Conservation (phyloP, 2,888 invertebrate species). For the Chloroclystis v-ata region DNA sequence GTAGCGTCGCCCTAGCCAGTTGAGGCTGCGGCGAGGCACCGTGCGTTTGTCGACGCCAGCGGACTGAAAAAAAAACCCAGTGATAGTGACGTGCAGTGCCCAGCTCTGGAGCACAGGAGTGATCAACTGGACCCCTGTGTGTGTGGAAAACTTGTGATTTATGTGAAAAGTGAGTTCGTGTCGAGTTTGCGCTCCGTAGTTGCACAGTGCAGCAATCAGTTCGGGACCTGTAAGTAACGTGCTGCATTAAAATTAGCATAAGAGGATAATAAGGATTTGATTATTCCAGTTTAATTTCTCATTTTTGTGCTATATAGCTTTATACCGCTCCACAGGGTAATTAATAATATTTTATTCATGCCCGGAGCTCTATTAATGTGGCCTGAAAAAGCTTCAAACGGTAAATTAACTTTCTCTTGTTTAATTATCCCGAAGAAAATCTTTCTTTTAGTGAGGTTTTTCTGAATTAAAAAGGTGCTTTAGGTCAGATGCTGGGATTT, state of each 20-base stretch:
- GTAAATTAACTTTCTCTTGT: slow-evolving; percentile 22
- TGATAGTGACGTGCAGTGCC: slow-evolving; percentile 66
- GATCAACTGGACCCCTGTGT: slow-evolving; percentile 39
- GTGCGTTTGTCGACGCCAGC: slow-evolving; percentile 47
- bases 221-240: slow-evolving; percentile 54
- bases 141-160: slow-evolving; percentile 61
- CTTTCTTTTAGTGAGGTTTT: neutral
- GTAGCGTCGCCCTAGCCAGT: slow-evolving; percentile 74
- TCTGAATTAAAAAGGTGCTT: neutral
- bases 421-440: slow-evolving; percentile 1
- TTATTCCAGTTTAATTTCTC: slow-evolving; percentile 5
- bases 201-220: slow-evolving; percentile 42
- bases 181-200: slow-evolving; percentile 44
- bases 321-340: slow-evolving; percentile 10
- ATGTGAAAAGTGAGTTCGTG: slow-evolving; percentile 52
- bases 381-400: slow-evolving; percentile 5
- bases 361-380: slow-evolving; percentile 19
- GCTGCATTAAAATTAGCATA: slow-evolving; percentile 50
- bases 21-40: slow-evolving; percentile 58
- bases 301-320: neutral
- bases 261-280: slow-evolving; percentile 35
- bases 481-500: neutral
- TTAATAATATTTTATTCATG: slow-evolving; percentile 31
- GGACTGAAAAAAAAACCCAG: slow-evolving; percentile 43
- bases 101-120: slow-evolving; percentile 51